Evolutionary conservation across 2,113 vertebrate species (phyloP).

Genomic region (Hydrochoerus hydrochaeris): DNA sequence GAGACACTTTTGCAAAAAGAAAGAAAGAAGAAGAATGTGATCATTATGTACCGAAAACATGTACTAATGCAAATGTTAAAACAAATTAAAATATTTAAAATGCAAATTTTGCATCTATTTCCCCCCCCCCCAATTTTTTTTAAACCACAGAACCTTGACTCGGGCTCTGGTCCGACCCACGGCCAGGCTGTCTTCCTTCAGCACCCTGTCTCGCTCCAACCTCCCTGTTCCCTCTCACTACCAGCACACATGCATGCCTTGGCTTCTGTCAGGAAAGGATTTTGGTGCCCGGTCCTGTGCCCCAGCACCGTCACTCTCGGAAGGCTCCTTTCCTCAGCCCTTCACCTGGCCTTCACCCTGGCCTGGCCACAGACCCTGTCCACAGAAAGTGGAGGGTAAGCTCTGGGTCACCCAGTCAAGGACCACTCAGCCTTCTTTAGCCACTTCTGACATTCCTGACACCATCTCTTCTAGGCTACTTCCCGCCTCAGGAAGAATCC

Average conservation of each 20-base stretch:
- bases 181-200: no score
- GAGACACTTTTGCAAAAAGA: no score
- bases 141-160: background rate
- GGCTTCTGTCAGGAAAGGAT: background rate
- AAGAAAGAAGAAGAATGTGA: no score
- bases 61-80: background rate
- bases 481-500: background rate
- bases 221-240: no score
- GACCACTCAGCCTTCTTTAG: background rate
- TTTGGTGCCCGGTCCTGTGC: background rate
- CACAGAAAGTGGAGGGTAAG: fast-evolving
- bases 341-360: fast-evolving
- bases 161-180: background rate
- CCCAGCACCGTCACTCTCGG: background rate
- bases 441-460: background rate
- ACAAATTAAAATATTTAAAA: background rate
- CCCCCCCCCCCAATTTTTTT: background rate
- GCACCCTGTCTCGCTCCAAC: background rate
- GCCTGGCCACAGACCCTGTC: background rate
- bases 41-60: no score
- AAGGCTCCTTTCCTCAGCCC: background rate
- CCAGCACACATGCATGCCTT: background rate
- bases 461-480: background rate
- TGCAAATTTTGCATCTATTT: background rate
- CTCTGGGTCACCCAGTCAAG: background rate